Base-by-base conservation (phyloP, 2,113 vertebrate species). In the Nestor notabilis region DNA sequence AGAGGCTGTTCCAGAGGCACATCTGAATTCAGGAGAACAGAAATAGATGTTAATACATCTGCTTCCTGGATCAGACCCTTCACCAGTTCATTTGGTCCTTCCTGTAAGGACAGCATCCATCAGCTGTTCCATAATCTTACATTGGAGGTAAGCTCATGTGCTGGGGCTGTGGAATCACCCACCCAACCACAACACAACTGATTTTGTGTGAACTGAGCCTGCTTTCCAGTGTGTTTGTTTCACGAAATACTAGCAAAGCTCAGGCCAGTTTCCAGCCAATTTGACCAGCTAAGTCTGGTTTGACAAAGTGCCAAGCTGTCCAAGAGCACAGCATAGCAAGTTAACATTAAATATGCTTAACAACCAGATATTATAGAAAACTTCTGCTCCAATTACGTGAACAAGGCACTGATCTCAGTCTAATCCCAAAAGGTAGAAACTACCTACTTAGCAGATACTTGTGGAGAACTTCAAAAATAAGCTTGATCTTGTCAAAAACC, bases 391-490 rank as follows among this genome's bases (percentile, higher is more conserved):
- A 33, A 17, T 8, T 27, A 50, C 4, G 8, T 3, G 6, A 28
- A 17, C 23, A 4, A 66, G 29, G 39, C 18, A 27, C 8, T 4
- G 12, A 49, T 11, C 19, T n/a, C 5, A 17, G 15, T 3, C 37
- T 60, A 13, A 37, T 11, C 10, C 44, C 56, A 23, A 25, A 35
- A 58, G 44, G 50, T 10, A 78, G 24, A 31, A 79, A 17, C 44
- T 50, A 97, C 98, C 37, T 98, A 99, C 99, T 98, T 24, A 99
- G 96, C 75, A 99, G 97, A 25, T 99, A 95, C 58, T 91, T 97
- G 95, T 99, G 98, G 28, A 99, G 98, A 3, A 98, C 98, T 97
- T 98, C 98, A 66, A 99, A 98, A 56, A 99, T 95, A 58, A 98
- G 89, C 33, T 91, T 98, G 82, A 99, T 97, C 97, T 99, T 99